Base-by-base conservation (phyloP, 2,888 invertebrate genomes). In the Apotomis betuletana region DNA sequence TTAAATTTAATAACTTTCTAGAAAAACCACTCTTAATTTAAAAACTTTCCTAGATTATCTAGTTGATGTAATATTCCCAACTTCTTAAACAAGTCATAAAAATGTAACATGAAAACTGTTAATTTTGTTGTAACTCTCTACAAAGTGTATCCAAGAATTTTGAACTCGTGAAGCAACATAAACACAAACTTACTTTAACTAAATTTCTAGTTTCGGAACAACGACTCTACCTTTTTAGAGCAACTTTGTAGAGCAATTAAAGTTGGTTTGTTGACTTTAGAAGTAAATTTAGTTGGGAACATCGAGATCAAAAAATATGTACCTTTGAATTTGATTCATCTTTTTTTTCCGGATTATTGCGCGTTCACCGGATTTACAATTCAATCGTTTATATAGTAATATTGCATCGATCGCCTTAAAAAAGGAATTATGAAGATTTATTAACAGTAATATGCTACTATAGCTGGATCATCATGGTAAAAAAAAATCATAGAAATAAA, bases 201-300 rank as follows among this genome's bases (percentile, higher is more conserved):
- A 67, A 60, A 60, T 60, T 68, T 68, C 52, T 61, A 54, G 54
- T 68, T 68, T 68, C 41, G 46, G 65, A 65, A 68, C 27, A 52
- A 68, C 52, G 15, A 52, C 54, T 61, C 27, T 55, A 60, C 46
- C 61, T 61, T 69, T 69, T 61, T 60, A 55, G 13, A 52, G 46
- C 61, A 55, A 61, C 54, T 55, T 64, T 69, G 52, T 55, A 36
- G 55, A 46, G 54, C 61, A 69, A 68, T 69, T 69, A 62, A 61
- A 68, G 60, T 68, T 55, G 46, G 61, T 55, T 61, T 61, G 61
- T 61, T 38, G 54, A 61, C 38, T 51, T 27, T 13, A 36, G 13
- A 69, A 54, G 54, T 46, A 49, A 61, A 54, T 54, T 41, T 46
- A 60, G n/a, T 41, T 27, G 44, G 49, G 44, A 9, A 13, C 8